Conservation (phyloP, 1,140 invertebrate species). For the Cotesia vestalis region DNA sequence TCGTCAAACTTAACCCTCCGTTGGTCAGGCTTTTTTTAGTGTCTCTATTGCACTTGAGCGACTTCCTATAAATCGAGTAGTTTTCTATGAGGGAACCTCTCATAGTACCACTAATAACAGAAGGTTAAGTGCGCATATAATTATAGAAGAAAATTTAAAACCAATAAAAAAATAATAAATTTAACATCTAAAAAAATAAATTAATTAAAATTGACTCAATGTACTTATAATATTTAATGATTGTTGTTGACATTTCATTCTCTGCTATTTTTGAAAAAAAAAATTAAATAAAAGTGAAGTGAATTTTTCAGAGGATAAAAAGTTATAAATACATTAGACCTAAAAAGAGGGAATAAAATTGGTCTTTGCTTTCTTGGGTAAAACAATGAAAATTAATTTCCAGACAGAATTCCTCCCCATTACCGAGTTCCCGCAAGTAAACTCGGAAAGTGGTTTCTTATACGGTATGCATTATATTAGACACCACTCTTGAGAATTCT, state of each 20-base stretch:
- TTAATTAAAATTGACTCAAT: too few relatives aligned
- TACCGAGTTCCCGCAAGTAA: neutral
- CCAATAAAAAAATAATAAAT: too few relatives aligned
- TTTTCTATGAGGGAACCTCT: too few relatives aligned
- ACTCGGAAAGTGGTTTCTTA: neutral
- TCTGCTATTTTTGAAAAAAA: neutral
- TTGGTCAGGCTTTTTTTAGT: too few relatives aligned
- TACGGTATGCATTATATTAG: conserved; percentile 1
- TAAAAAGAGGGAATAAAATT: neutral
- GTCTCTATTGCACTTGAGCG: too few relatives aligned
- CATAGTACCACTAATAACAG: too few relatives aligned
- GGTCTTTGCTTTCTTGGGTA: neutral
- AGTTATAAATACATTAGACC: neutral
- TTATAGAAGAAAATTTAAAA: too few relatives aligned
- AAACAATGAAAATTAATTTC: conserved; percentile 20
- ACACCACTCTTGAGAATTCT: neutral
- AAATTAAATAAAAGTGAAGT: neutral
- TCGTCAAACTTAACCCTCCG: too few relatives aligned
- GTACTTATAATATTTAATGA: neutral
- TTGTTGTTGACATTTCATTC: too few relatives aligned
- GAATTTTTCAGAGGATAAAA: neutral
- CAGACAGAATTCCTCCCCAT: conserved; percentile 3
- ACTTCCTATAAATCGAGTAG: too few relatives aligned
- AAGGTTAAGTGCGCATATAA: too few relatives aligned
- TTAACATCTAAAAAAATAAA: too few relatives aligned